A percentile compares a stretch with the other conserved stretches of the same genome.
Conservation (phyloP, 2,888 invertebrate genomes). For the Dorcus parallelipipedus region DNA sequence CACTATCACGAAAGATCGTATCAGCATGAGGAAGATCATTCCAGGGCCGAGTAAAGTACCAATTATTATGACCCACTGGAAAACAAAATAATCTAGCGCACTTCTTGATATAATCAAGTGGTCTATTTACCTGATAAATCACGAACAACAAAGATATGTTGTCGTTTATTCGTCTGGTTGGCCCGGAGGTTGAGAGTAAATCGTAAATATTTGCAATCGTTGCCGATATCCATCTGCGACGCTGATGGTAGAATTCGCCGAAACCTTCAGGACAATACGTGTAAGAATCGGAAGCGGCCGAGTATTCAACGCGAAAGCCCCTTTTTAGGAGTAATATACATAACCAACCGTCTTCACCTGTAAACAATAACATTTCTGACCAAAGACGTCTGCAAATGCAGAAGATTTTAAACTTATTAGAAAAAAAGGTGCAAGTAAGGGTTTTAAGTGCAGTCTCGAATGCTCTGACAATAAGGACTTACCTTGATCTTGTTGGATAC, state of each 20-base stretch:
- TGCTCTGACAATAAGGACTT: slow-evolving; percentile 17
- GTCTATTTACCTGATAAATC: slow-evolving; percentile 58
- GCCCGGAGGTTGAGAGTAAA: slow-evolving; percentile 71
- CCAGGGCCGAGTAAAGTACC: slow-evolving; percentile 81
- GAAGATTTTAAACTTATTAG: too few species aligned
- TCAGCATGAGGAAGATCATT: slow-evolving; percentile 78
- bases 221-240: slow-evolving; percentile 93
- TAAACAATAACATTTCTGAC: background rate
- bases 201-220: slow-evolving; percentile 95
- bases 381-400: background rate
- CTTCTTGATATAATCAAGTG: background rate
- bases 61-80: slow-evolving; percentile 65
- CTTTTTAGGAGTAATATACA: slow-evolving; percentile 89
- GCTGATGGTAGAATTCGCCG: slow-evolving; percentile 90
- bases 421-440: too few species aligned
- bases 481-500: slow-evolving; percentile 90
- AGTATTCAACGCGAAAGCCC: slow-evolving; percentile 90
- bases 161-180: slow-evolving; percentile 79
- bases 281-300: slow-evolving; percentile 91
- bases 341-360: slow-evolving; percentile 94
- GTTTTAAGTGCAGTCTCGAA: too few species aligned
- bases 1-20: slow-evolving; percentile 77
- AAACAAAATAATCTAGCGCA: slow-evolving; percentile 44
- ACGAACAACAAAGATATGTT: slow-evolving; percentile 84
- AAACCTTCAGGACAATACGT: slow-evolving; percentile 93